Evolutionary conservation across 2,888 invertebrate species (phyloP).

Genomic region (Graphium colonna): DNA sequence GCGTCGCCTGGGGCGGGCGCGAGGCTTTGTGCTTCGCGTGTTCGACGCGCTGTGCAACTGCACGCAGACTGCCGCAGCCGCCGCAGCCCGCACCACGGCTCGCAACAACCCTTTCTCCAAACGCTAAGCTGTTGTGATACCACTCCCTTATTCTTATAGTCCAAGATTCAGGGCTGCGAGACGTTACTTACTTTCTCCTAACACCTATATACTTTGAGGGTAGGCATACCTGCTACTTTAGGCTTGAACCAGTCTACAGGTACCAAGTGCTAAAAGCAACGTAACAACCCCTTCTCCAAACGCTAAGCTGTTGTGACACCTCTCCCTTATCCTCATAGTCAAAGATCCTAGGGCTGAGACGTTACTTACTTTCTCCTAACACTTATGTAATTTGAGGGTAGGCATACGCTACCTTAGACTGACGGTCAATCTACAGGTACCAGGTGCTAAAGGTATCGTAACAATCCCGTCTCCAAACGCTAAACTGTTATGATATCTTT

Average conservation of each 20-base stretch:
- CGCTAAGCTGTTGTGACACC: conserved; percentile 44
- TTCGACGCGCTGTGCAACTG: conserved; percentile 83
- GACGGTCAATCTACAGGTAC: no score
- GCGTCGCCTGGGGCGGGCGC: conserved; percentile 80
- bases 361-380: no score
- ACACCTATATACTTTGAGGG: no score
- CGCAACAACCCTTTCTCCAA: conserved; percentile 69
- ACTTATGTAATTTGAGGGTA: no score
- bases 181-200: no score
- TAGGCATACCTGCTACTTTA: no score
- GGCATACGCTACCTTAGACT: no score
- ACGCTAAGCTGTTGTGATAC: conserved; percentile 46
- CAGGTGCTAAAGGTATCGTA: no score
- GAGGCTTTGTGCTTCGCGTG: conserved; percentile 81
- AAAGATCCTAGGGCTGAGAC: no score
- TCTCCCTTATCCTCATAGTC: conserved; percentile 34
- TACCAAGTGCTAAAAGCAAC: no score
- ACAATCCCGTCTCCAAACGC: conserved; percentile 69
- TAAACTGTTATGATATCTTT: conserved; percentile 34
- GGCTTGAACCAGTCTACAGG: no score
- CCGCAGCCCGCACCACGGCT: conserved; percentile 73
- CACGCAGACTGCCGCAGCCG: conserved; percentile 79
- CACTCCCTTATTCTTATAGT: conserved; percentile 33
- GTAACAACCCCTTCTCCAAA: conserved; percentile 68
- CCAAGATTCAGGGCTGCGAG: no score